phyloP scores from a whole-genome alignment of 2,797 vertebrate species.

The Parotocinclus haroldoi region DNA sequence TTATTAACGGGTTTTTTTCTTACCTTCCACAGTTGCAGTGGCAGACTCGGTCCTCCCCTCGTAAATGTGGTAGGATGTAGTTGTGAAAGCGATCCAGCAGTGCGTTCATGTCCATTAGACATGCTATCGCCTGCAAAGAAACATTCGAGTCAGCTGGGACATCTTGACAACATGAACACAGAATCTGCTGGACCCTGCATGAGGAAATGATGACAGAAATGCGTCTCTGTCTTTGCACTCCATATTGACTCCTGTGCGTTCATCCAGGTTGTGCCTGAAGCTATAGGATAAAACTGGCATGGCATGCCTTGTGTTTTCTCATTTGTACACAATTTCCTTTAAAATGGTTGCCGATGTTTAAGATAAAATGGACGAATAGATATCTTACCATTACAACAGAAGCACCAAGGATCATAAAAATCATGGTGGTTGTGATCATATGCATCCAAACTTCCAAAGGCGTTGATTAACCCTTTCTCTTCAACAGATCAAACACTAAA shows the following conservation, averaged over 20 bases:
- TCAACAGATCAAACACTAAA: slow-evolving; percentile 46
- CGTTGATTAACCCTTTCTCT: slow-evolving; percentile 68
- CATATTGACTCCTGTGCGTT: too few relatives aligned
- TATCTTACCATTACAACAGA: slow-evolving; percentile 96
- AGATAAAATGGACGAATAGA: not conserved
- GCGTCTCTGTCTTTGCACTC: too few relatives aligned
- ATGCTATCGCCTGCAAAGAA: slow-evolving; percentile 98
- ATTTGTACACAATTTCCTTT: too few relatives aligned
- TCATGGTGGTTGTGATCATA: slow-evolving; percentile 99
- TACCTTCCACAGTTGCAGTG: slow-evolving; percentile 99
- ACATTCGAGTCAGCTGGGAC: slow-evolving; percentile 63
- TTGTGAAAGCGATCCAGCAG: slow-evolving; percentile 99
- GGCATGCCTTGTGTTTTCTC: too few relatives aligned
- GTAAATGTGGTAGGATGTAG: slow-evolving; percentile 98
- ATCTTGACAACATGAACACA: slow-evolving; percentile 73
- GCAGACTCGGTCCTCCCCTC: slow-evolving; percentile 98
- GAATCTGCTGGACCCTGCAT: slow-evolving; percentile 40
- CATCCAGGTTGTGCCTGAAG: too few relatives aligned
- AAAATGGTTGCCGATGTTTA: not conserved
- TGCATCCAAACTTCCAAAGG: slow-evolving; percentile 87
- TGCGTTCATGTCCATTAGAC: slow-evolving; percentile 99
- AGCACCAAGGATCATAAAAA: slow-evolving; percentile 99
- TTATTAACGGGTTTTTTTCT: slow-evolving; percentile 56
- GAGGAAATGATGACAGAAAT: not conserved
- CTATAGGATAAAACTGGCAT: too few relatives aligned